Base-by-base conservation (phyloP, 2,888 invertebrate genomes). In the Ceraclea dissimilis region DNA sequence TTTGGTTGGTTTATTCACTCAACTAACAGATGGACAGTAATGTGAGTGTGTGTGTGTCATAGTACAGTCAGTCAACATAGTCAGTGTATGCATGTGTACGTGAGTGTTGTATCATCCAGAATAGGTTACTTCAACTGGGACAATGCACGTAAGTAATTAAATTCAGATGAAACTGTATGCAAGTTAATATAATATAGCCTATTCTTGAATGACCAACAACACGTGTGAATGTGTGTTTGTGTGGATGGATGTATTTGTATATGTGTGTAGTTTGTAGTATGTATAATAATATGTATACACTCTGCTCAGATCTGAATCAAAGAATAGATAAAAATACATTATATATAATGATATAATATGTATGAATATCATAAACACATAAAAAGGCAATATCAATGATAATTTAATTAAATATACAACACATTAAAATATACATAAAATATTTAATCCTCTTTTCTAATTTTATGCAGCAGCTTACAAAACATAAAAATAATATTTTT, bases 1-100 rank as follows among this genome's bases (percentile, higher is more conserved):
- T 52, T 60, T 58, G 56, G 34, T 52, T 43, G 57, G 54, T 26
- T 26, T 26, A 26, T 26, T 26, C 26, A 26, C 26, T 26, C 26
- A 6, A 26, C 5, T 26, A n/a, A n/a, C n/a, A n/a, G n/a, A n/a
- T n/a, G n/a, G 26, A 26, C 26, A 26, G 26, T 52, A 26, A 8
- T 39, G 39, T 39, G 39, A n/a, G n/a, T n/a, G n/a, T n/a, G n/a
- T n/a, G n/a, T n/a, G n/a, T n/a, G n/a, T n/a, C n/a, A n/a, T n/a
- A n/a, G n/a, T n/a, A 16, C 5, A 13, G 39, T 39, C 39, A 39
- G 39, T 39, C n/a, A 8, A 39, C 10, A 26, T 10, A 26, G 26
- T 26, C 26, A 26, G 26, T 26, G 10, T 26, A 10, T 26, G 10
- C 4, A 26, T 6, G 26, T 26, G 5, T 26, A 6, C 10, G 26